Evolutionary conservation across 2,888 invertebrate species (phyloP).

Genomic region (Cartodere bifasciata): DNA sequence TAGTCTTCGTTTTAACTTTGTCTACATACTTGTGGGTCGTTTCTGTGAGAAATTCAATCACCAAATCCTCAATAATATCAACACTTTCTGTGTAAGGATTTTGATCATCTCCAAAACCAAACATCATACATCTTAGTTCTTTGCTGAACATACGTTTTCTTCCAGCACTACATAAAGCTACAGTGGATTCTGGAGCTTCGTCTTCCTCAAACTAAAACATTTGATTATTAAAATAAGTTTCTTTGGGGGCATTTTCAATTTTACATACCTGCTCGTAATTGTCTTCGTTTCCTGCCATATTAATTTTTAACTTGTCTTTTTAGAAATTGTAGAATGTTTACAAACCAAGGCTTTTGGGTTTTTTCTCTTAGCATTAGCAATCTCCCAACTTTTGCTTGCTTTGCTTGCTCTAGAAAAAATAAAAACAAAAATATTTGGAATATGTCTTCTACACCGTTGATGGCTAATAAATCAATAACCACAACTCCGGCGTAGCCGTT

Average conservation of each 20-base stretch:
- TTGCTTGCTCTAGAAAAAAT: too few relatives aligned
- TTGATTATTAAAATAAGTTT: slow-evolving; percentile 47
- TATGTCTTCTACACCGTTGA: too few relatives aligned
- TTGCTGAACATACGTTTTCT: slow-evolving; percentile 81
- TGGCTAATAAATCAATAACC: too few relatives aligned
- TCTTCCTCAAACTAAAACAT: slow-evolving; percentile 49
- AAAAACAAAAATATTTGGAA: too few relatives aligned
- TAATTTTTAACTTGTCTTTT: too few relatives aligned
- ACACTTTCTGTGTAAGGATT: slow-evolving; percentile 99
- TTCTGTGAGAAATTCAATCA: slow-evolving; percentile 94
- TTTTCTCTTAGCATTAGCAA: too few relatives aligned
- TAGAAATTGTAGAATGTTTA: too few relatives aligned
- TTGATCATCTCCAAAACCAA: slow-evolving; percentile 98
- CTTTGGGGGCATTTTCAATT: too few relatives aligned
- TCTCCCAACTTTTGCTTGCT: too few relatives aligned
- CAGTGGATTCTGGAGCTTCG: slow-evolving; percentile 53
- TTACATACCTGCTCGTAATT: slow-evolving; percentile 5
- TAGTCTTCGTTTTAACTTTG: too few relatives aligned
- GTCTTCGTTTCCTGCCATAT: slow-evolving; percentile 3
- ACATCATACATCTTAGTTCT: slow-evolving; percentile 96
- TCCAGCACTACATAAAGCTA: slow-evolving; percentile 46
- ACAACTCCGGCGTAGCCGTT: too few relatives aligned
- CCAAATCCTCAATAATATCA: slow-evolving; percentile 91
- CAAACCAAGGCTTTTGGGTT: too few relatives aligned
- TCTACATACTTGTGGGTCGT: slow-evolving; percentile 71